Percentiles rank a stretch among this genome's conserved stretches.
phyloP scores from a whole-genome alignment of 2,113 vertebrate species.

The Dolichotis patagonum region DNA sequence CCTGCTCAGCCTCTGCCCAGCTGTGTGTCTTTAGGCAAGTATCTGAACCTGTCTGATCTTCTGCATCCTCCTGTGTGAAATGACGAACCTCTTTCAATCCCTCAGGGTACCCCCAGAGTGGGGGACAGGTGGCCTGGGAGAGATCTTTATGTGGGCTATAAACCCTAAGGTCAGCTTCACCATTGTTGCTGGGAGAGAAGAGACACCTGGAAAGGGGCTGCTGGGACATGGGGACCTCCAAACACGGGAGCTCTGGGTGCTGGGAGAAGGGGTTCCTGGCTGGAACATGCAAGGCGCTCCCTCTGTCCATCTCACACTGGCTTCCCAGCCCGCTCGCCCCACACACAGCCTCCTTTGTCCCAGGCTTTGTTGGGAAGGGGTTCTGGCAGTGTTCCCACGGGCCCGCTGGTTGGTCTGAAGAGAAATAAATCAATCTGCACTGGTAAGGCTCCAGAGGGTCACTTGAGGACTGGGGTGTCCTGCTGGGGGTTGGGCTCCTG shows the following conservation, averaged over 20 bases:
- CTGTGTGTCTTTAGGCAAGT: background rate
- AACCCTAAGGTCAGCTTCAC: background rate
- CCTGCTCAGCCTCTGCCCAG: background rate
- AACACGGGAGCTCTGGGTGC: background rate
- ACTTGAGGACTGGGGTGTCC: background rate
- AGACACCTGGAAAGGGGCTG: background rate
- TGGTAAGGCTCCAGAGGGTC: background rate
- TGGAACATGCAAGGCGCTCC: background rate
- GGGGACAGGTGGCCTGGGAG: background rate
- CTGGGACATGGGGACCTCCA: rapidly evolving
- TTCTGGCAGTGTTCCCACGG: background rate
- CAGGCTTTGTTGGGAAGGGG: background rate
- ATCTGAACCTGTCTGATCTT: background rate
- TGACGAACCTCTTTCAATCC: background rate
- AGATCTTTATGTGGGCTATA: rapidly evolving
- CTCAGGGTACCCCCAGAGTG: too few relatives aligned
- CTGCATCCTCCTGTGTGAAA: background rate
- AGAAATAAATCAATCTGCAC: constrained; percentile 3
- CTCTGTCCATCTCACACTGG: background rate
- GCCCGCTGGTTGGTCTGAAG: background rate
- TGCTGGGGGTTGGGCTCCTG: background rate
- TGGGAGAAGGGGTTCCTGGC: rapidly evolving
- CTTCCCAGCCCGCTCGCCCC: background rate
- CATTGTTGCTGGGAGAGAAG: too few relatives aligned
- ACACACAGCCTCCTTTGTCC: background rate